Evolutionary conservation across 35 echinoderm and acorn worm species (phyloP).

Genomic region (Ptychodera flava): DNA sequence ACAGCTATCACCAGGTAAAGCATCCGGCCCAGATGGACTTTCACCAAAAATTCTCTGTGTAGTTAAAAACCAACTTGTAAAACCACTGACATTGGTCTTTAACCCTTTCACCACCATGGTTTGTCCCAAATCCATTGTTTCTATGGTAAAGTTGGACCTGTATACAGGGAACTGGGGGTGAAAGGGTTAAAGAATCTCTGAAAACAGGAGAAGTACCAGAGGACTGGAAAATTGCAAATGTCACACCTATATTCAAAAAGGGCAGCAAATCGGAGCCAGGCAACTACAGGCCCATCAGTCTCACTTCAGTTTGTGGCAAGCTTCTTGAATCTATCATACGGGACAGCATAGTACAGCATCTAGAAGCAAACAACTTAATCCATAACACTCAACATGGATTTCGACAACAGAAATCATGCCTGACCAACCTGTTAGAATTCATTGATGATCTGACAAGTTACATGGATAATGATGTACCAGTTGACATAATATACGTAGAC

Average conservation of each 20-base stretch:
- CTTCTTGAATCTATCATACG: conserved; percentile 25
- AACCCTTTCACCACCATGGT: too few species aligned
- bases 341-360: conserved; percentile 18
- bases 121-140: too few species aligned
- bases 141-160: too few species aligned
- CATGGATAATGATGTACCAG: conserved; percentile 30
- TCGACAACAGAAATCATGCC: conserved; percentile 34
- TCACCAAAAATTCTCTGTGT: not conserved
- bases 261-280: conserved; percentile 34
- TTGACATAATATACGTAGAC: conserved; percentile 42
- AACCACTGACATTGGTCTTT: too few species aligned
- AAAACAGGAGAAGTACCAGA: not conserved
- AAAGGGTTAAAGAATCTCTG: conserved; percentile 27
- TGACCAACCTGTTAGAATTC: conserved; percentile 30
- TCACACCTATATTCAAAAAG: conserved; percentile 46
- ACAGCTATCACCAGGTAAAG: conserved; percentile 19
- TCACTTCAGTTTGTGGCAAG: conserved; percentile 31
- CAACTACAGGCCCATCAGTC: conserved; percentile 49
- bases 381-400: conserved; percentile 49
- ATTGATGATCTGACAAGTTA: conserved; percentile 46
- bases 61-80: too few species aligned
- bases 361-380: conserved; percentile 36
- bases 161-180: too few species aligned
- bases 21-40: conserved; percentile 12
- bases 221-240: conserved; percentile 32